phyloP scores from a whole-genome alignment of 2,888 invertebrate species.

The Mythimna pallens region DNA sequence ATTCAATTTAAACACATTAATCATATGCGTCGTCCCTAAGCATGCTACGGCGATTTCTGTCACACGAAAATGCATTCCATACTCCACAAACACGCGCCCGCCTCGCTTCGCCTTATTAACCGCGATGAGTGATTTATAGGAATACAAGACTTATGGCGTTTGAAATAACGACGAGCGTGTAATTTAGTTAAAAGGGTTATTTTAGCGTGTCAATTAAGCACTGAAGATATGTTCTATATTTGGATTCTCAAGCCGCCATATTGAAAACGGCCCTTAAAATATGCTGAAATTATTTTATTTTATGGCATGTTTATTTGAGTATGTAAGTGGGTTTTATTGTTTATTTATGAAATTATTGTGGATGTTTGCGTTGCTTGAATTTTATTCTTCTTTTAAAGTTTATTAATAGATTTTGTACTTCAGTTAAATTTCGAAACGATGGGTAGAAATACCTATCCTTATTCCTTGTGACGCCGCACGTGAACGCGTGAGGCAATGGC shows the following conservation, averaged over 20 bases:
- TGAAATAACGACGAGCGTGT: slow-evolving; percentile 67
- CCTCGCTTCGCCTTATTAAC: slow-evolving; percentile 71
- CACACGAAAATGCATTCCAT: slow-evolving; percentile 11
- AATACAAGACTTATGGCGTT: slow-evolving; percentile 73
- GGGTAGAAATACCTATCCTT: too few relatives aligned
- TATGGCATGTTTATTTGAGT: slow-evolving; percentile 27
- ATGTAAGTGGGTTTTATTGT: slow-evolving; percentile 34
- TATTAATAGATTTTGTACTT: background rate
- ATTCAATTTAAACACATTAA: background rate
- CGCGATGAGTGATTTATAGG: slow-evolving; percentile 76
- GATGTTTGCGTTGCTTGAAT: background rate
- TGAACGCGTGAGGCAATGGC: too few relatives aligned
- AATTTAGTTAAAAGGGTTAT: slow-evolving; percentile 65
- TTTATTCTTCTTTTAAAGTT: slow-evolving; percentile 6
- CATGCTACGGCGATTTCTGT: background rate
- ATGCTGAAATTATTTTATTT: slow-evolving; percentile 34
- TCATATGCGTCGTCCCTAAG: background rate
- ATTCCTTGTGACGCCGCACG: too few relatives aligned
- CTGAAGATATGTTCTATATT: slow-evolving; percentile 52
- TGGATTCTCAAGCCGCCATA: slow-evolving; percentile 44
- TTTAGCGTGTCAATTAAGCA: slow-evolving; percentile 67
- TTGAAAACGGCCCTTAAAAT: slow-evolving; percentile 40
- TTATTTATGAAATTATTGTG: slow-evolving; percentile 19
- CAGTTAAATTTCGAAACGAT: too few relatives aligned
- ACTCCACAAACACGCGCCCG: slow-evolving; percentile 62